Conservation (phyloP, 2,797 vertebrate species). For the Gymnothorax reevesii region DNA sequence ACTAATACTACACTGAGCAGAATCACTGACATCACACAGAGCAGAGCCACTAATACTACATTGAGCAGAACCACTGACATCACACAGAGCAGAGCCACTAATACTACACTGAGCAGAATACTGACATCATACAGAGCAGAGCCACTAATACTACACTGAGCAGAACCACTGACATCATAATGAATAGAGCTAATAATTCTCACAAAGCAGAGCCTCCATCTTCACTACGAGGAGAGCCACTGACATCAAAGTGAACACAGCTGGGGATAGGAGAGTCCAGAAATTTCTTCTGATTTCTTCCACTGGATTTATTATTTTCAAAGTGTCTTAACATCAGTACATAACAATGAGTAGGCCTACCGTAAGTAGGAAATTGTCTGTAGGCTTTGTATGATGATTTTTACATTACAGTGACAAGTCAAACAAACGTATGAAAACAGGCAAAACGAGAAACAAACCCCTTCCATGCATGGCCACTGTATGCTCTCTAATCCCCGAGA, state of each 20-base stretch:
- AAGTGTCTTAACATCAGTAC: background rate
- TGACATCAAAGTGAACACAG: no score
- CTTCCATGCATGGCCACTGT: conserved; percentile 48
- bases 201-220: background rate
- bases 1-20: background rate
- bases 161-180: background rate
- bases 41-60: no score
- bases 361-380: background rate
- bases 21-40: background rate
- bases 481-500: conserved; percentile 53
- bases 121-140: background rate
- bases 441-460: conserved; percentile 40
- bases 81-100: background rate
- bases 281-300: no score
- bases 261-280: no score
- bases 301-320: no score
- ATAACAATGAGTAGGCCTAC: no score
- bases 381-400: background rate
- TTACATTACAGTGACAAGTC: background rate
- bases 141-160: background rate
- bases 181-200: no score
- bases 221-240: no score
- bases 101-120: background rate
- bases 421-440: conserved; percentile 37
- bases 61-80: background rate